Evolutionary conservation across 2,797 vertebrate genomes (phyloP).

Genomic region (Myioborus miniatus): DNA sequence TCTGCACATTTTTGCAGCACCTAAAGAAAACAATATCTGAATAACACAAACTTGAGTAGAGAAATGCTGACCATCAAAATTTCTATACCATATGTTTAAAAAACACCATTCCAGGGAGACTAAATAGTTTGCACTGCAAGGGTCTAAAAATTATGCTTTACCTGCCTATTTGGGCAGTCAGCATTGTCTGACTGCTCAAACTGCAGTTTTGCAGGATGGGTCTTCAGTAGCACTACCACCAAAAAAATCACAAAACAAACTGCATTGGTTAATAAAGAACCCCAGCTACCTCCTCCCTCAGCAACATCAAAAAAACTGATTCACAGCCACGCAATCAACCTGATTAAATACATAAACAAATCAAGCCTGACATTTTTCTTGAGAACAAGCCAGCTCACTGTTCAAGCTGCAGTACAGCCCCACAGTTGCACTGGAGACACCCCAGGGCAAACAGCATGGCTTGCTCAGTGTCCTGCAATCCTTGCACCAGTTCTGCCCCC

Average conservation of each 20-base stretch:
- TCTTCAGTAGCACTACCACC: background rate
- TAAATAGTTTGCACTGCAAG: background rate
- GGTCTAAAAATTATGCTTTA: background rate
- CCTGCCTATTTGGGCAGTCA: background rate
- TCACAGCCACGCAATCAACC: background rate
- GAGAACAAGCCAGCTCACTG: background rate
- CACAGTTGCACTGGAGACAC: background rate
- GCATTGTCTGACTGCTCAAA: background rate
- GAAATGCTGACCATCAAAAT: background rate
- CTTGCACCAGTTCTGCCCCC: background rate
- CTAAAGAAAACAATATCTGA: background rate
- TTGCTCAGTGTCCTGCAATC: background rate
- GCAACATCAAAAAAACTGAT: background rate
- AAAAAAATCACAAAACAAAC: background rate
- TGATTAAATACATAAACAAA: background rate
- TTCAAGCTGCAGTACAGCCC: background rate
- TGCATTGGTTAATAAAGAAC: background rate
- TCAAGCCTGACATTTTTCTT: background rate
- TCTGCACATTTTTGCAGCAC: background rate
- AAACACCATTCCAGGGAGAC: background rate
- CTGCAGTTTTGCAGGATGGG: background rate
- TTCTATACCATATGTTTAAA: background rate
- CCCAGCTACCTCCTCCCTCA: background rate
- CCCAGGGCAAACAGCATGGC: background rate
- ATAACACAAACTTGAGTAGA: background rate